Conservation (phyloP, 2,888 invertebrate species). For the Crocallis elinguaria region DNA sequence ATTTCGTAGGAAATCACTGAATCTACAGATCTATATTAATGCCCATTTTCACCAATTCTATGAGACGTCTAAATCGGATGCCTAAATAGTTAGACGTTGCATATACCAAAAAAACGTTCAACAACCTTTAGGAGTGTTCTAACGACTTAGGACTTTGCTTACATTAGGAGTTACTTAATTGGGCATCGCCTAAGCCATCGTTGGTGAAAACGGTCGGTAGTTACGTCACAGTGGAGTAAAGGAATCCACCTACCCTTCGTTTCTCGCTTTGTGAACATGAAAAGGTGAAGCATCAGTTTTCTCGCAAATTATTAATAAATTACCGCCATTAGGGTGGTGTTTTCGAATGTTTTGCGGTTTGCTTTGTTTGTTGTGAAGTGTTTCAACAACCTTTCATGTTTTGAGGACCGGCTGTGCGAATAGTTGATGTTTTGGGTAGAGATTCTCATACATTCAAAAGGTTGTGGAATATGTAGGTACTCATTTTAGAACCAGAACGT, state of each 20-base stretch:
- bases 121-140: no score
- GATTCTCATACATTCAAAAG: constrained; percentile 2
- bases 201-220: no score
- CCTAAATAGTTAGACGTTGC: no score
- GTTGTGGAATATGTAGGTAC: background rate
- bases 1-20: no score
- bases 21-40: no score
- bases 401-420: constrained; percentile 30
- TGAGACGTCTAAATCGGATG: no score
- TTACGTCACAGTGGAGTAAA: constrained; percentile 24
- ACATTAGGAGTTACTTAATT: no score
- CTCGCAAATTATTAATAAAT: constrained; percentile 72
- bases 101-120: no score
- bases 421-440: constrained; percentile 35
- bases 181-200: no score
- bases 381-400: constrained; percentile 62
- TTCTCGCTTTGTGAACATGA: constrained; percentile 50
- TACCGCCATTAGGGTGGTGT: constrained; percentile 67
- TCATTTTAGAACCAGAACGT: no score
- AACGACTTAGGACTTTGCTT: no score
- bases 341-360: constrained; percentile 70
- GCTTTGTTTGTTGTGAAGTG: constrained; percentile 61
- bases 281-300: constrained; percentile 49
- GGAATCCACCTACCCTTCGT: constrained; percentile 37
- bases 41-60: no score